A percentile compares a stretch with the other conserved stretches of the same genome.
These are phyloP conservation scores for Erythrocebus patas DNA, from an alignment of 2,113 vertebrate genomes.

Conservation along the genomic window DNA sequence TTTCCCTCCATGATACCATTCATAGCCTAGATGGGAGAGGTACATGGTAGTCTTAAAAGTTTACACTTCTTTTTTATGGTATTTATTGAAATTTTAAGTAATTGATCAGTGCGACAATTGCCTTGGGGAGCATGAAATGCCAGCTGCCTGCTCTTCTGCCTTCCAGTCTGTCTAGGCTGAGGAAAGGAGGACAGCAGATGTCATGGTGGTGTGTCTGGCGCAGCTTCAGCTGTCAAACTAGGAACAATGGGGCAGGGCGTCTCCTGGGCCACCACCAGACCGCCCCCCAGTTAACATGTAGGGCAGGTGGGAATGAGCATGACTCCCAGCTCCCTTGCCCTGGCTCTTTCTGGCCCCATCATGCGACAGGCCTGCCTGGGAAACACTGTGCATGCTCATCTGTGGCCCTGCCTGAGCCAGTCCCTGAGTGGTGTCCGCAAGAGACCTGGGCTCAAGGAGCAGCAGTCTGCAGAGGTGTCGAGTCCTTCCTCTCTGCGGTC, in stretches of 20 bases:
- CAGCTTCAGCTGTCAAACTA: neutral
- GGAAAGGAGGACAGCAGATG: neutral
- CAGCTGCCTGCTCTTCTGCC: neutral
- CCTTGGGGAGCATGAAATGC: neutral
- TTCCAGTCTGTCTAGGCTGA: neutral
- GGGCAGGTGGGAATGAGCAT: neutral
- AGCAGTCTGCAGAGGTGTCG: accelerated
- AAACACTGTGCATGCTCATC: accelerated
- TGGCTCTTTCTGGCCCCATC: neutral
- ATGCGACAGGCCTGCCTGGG: accelerated
- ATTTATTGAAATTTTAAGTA: neutral
- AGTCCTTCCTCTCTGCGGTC: neutral
- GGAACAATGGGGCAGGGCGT: accelerated
- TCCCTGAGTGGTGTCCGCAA: accelerated
- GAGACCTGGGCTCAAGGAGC: neutral
- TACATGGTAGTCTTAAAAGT: neutral
- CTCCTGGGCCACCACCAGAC: neutral
- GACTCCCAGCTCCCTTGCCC: neutral
- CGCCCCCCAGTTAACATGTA: too few relatives aligned
- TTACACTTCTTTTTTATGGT: neutral
- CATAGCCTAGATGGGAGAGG: neutral
- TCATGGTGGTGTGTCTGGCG: neutral
- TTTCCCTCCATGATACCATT: neutral
- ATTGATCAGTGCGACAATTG: neutral
- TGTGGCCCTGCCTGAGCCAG: neutral